Evolutionary conservation across 1,140 invertebrate species (phyloP), one percentile per base, ranked within the genome.

Genomic region (Diprion similis): DNA sequence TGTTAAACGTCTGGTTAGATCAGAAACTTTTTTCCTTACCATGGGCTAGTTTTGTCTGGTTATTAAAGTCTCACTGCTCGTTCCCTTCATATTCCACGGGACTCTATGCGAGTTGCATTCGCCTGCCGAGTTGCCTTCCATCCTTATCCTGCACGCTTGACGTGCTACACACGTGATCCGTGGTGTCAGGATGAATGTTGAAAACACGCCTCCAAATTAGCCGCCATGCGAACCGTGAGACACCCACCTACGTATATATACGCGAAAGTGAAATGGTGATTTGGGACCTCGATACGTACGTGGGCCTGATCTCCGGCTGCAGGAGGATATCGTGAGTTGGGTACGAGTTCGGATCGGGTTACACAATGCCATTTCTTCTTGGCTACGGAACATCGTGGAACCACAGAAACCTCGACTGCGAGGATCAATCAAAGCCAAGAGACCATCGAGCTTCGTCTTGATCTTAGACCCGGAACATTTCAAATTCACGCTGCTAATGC

Each of bases 371-470:
- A 59, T 59, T 59, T 59, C 51, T 59, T 37, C 24, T 37, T 6
- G 24, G 51, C 51, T 17, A 59, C 51, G 51, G n/a, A 59, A 59
- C 51, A 59, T 59, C 11, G 11, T 59, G 11, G 11, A 17, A 59
- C 51, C n/a, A 59, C 51, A 17, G n/a, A 59, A 59, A 59, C 51
- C 11, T 59, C 51, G 51, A 59, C 51, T 13, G 51, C n/a, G 51
- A 59, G 51, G 51, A 59, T 59, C n/a, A 59, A 59, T 59, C 51
- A 59, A 59, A 59, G 51, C 51, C 51, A 59, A 59, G 9, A 59
- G 11, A 17, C 51, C 51, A 17, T 59, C 51, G 11, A 4, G 11
- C 11, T 4, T 8, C n/a, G 11, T 0, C 11, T 13, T 59, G 11
- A 17, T 15, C n/a, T 17, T 59, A 15, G n/a, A 17, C 11, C 51